Base-by-base conservation (phyloP, 2,888 invertebrate species). In the Plagodis dolabraria region DNA sequence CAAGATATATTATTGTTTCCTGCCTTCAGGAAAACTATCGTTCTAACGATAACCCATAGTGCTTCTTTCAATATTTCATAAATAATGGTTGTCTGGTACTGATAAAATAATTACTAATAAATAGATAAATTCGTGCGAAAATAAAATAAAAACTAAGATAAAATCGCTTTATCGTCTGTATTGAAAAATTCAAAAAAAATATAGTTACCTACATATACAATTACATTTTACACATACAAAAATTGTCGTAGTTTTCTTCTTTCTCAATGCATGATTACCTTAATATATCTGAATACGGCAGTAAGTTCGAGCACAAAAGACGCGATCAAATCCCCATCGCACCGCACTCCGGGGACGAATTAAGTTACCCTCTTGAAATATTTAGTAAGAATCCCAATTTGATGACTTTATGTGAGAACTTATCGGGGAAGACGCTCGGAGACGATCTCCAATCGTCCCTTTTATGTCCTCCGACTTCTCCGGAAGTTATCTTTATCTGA, bases 361-460 rank as follows among this genome's bases (percentile, higher is more conserved):
- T 47, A 47, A 10, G 8, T 35, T 7, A 35, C 35, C 35, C 34
- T 35, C 47, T 10, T 35, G 35, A 11, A 47, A 47, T 47, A 47
- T 47, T 47, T 47, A 47, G 47, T 22, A 47, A 47, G 35, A 47
- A 47, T 47, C 35, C 47, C 47, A 34, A 10, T 47, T 34, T 47
- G 47, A 47, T 47, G 35, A 47, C 35, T 47, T 47, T 47, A 47
- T 47, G 47, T 47, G 47, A 47, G 11, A 47, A 47, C 35, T 35
- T 47, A 47, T 47, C 47, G 46, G 9, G 46, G 33, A 10, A 46
- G 46, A 46, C 46, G 46, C 33, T 33, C 46, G 47, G 47, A 47
- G 35, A n/a, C 47, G 35, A 47, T 47, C 34, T 47, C 11, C 35
- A 35, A 22, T 33, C 45, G 22, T 33, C 46, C 46, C 46, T 33